A percentile compares a stretch with the other conserved stretches of the same genome.
Evolutionary conservation across 2,113 vertebrate genomes (phyloP).

Genomic region (Mus musculus): DNA sequence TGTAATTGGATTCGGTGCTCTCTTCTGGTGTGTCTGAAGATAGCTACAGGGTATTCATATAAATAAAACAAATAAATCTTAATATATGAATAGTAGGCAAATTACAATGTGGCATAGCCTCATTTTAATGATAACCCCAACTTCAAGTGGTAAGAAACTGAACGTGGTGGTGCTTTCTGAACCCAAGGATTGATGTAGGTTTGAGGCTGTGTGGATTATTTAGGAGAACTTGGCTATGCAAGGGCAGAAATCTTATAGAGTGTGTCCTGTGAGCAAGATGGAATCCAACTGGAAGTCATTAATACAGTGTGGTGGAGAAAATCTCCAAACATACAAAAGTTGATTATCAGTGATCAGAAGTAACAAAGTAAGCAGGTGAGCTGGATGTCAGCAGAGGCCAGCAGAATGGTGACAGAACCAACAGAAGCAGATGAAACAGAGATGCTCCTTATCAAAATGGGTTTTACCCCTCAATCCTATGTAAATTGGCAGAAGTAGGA

Average conservation of each 20-base stretch:
- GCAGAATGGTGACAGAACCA: no score
- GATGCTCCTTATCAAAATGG: no score
- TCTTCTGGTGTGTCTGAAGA: no score
- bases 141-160: background rate
- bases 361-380: background rate
- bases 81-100: background rate
- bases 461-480: no score
- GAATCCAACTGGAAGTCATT: background rate
- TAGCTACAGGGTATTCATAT: no score
- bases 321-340: background rate
- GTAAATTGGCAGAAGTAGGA: background rate
- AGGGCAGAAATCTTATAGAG: background rate
- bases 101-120: background rate
- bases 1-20: no score
- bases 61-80: no score
- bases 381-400: no score
- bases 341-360: background rate
- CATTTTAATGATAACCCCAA: background rate
- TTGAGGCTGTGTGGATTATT: background rate
- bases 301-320: background rate
- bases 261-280: background rate
- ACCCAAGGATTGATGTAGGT: background rate
- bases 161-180: background rate
- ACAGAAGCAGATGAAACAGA: no score
- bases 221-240: background rate